These are phyloP conservation scores for Gephyroberyx darwinii DNA, from an alignment of 2,797 vertebrate genomes.

Conservation along the genomic window DNA sequence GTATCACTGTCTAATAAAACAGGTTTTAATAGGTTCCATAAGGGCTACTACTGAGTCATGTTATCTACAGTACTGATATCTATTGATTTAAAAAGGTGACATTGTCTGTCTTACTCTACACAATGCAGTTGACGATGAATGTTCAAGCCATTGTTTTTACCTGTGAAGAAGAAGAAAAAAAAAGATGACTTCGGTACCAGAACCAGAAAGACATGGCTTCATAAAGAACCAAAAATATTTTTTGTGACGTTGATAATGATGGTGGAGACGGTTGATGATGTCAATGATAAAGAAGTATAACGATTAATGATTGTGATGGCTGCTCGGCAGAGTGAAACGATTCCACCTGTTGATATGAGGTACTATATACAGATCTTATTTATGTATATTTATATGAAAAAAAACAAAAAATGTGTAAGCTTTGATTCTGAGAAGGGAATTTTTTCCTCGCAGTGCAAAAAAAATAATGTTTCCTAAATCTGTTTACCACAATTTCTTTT, in stretches of 20 bases:
- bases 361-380: slow-evolving; percentile 44
- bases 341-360: slow-evolving; percentile 26
- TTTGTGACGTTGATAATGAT: slow-evolving; percentile 22
- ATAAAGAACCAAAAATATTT: slow-evolving; percentile 28
- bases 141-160: slow-evolving; percentile 1
- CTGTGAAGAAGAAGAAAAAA: not conserved
- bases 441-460: slow-evolving; percentile 43
- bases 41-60: too few relatives aligned
- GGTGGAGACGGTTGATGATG: slow-evolving; percentile 1
- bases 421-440: slow-evolving; percentile 61
- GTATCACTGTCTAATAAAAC: not conserved
- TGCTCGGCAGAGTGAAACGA: slow-evolving; percentile 25
- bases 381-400: slow-evolving; percentile 68
- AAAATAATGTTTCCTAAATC: slow-evolving; percentile 64
- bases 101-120: not conserved
- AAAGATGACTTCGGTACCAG: slow-evolving; percentile 4
- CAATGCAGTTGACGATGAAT: not conserved
- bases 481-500: slow-evolving; percentile 77
- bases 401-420: slow-evolving; percentile 22
- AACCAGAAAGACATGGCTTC: slow-evolving; percentile 12
- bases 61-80: not conserved
- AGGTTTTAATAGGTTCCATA: not conserved
- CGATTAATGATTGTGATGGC: slow-evolving; percentile 19
- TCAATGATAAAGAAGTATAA: not conserved
- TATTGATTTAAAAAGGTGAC: not conserved